Conservation (phyloP, 2,888 invertebrate genomes). For the Sialis lutaria region DNA sequence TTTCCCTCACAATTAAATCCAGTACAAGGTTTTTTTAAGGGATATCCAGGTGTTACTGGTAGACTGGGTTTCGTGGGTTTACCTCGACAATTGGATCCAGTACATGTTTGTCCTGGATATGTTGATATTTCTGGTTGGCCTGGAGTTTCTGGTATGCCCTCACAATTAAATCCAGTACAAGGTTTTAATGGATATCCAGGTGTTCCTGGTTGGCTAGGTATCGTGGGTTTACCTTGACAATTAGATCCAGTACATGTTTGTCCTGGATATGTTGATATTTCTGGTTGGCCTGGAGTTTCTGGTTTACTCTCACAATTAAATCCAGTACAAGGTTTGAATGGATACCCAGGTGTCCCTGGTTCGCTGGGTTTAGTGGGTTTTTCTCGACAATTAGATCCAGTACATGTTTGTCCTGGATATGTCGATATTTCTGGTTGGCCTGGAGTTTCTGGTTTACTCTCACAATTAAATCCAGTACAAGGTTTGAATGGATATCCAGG, state of each 20-base stretch:
- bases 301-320: no score
- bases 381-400: no score
- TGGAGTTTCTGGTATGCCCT: not conserved
- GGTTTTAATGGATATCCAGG: not conserved
- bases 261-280: constrained; percentile 7
- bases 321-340: no score
- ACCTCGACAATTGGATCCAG: constrained; percentile 14
- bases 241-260: not conserved
- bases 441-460: not conserved
- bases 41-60: constrained; percentile 18
- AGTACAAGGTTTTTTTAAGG: no score
- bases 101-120: constrained; percentile 7
- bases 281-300: constrained; percentile 4
- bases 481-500: constrained; percentile 9
- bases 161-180: no score
- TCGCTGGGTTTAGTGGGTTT: not conserved
- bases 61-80: constrained; percentile 16
- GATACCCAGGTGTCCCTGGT: constrained; percentile 5
- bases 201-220: not conserved
- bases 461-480: no score
- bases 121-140: not conserved
- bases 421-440: no score
- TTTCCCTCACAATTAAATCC: no score
- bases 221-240: constrained; percentile 4
- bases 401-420: no score